phyloP scores from a whole-genome alignment of 2,113 vertebrate species.

The Thryonomys swinderianus region DNA sequence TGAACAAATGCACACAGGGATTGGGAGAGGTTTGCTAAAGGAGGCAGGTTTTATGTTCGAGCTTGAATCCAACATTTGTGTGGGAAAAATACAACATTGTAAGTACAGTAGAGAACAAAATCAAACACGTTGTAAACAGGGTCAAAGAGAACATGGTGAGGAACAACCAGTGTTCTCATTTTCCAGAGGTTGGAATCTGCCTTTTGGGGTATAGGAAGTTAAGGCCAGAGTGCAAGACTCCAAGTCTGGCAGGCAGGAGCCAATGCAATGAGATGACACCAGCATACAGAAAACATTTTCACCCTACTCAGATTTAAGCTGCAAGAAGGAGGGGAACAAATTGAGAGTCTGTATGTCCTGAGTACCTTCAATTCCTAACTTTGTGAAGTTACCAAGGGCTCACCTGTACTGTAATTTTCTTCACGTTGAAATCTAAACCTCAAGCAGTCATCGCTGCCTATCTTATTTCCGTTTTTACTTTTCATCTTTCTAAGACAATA shows the following conservation, averaged over 20 bases:
- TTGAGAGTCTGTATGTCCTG: not conserved
- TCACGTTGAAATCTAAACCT: not conserved
- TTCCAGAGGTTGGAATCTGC: not conserved
- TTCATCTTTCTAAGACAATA: constrained; percentile 10
- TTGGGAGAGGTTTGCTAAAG: not conserved
- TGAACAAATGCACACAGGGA: not conserved
- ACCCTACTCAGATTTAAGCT: constrained; percentile 6
- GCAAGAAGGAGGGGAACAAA: constrained; percentile 31
- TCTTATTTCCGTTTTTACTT: constrained; percentile 26
- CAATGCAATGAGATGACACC: not conserved
- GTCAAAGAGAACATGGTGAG: not conserved
- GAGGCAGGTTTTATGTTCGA: not conserved
- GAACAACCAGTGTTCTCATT: not conserved
- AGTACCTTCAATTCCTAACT: constrained; percentile 20
- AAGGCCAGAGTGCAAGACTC: not conserved
- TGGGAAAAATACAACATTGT: not conserved
- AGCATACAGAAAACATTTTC: not conserved
- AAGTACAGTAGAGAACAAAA: not conserved
- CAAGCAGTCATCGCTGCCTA: not conserved
- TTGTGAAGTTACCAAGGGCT: constrained; percentile 22
- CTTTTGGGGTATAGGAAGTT: not conserved
- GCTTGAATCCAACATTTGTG: not conserved
- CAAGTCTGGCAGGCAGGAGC: not conserved
- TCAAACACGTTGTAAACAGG: not conserved
- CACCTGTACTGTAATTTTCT: constrained; percentile 16